phyloP scores from a whole-genome alignment of 2,797 vertebrate genomes.

The Dromococcyx pavoninus region DNA sequence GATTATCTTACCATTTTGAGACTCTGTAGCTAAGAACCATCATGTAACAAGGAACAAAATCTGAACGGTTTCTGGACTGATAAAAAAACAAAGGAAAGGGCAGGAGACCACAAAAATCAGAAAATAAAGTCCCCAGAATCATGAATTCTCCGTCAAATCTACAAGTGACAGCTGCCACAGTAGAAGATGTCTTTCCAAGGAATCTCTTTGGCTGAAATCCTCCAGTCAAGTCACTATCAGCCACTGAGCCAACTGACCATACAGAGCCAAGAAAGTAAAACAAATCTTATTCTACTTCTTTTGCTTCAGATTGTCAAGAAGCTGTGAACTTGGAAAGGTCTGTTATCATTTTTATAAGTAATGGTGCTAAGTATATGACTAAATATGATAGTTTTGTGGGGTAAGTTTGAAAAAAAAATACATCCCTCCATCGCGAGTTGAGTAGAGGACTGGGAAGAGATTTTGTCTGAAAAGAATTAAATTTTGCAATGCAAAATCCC shows the following conservation, averaged over 20 bases:
- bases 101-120: background rate
- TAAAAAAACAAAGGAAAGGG: background rate
- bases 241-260: background rate
- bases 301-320: background rate
- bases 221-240: background rate
- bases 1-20: background rate
- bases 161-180: background rate
- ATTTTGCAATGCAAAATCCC: background rate
- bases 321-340: background rate
- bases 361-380: background rate
- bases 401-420: background rate
- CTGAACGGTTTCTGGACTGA: background rate
- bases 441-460: background rate
- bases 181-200: background rate
- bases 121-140: background rate
- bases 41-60: background rate
- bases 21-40: background rate
- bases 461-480: background rate
- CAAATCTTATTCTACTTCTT: background rate
- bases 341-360: background rate
- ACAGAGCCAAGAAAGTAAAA: background rate
- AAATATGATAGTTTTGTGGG: background rate
- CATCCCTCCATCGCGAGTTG: background rate
- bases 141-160: background rate
- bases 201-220: background rate